Percentiles rank a stretch among this genome's conserved stretches.
These are phyloP conservation scores for Quadroppia sp. DNA, from an alignment of 2,888 invertebrate species.

Conservation along the genomic window DNA sequence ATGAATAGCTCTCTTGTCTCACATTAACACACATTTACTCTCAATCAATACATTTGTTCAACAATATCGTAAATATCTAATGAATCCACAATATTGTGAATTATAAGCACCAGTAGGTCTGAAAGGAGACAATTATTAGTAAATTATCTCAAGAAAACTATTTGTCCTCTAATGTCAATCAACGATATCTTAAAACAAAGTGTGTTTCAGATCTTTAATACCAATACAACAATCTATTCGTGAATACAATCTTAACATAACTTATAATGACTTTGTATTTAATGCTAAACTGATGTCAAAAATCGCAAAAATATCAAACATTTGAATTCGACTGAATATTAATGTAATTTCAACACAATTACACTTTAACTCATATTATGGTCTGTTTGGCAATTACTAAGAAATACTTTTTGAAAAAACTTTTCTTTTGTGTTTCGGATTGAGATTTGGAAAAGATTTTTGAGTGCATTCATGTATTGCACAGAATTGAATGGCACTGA, in stretches of 20 bases:
- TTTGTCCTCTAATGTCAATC: background rate
- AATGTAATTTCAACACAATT: slow-evolving; percentile 16
- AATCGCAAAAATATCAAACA: no score
- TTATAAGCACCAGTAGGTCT: background rate
- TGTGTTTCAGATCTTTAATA: no score
- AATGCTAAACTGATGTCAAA: no score
- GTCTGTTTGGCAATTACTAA: slow-evolving; percentile 33
- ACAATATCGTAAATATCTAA: slow-evolving; percentile 8
- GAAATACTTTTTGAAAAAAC: background rate
- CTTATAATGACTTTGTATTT: no score
- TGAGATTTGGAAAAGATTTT: slow-evolving; percentile 10
- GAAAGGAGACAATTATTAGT: no score
- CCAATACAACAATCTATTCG: no score
- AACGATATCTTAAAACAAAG: background rate
- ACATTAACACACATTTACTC: background rate
- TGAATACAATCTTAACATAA: no score
- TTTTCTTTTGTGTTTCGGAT: slow-evolving; percentile 12
- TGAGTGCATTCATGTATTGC: slow-evolving; percentile 30
- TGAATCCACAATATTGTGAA: slow-evolving; percentile 11
- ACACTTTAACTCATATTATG: slow-evolving; percentile 21
- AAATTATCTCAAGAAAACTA: no score
- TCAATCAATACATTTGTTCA: background rate
- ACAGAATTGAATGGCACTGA: background rate
- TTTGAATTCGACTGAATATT: background rate
- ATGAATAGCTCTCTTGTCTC: slow-evolving; percentile 2